A percentile compares a stretch with the other conserved stretches of the same genome.
phyloP scores from a whole-genome alignment of 2,113 vertebrate genomes.

The Albula goreensis region DNA sequence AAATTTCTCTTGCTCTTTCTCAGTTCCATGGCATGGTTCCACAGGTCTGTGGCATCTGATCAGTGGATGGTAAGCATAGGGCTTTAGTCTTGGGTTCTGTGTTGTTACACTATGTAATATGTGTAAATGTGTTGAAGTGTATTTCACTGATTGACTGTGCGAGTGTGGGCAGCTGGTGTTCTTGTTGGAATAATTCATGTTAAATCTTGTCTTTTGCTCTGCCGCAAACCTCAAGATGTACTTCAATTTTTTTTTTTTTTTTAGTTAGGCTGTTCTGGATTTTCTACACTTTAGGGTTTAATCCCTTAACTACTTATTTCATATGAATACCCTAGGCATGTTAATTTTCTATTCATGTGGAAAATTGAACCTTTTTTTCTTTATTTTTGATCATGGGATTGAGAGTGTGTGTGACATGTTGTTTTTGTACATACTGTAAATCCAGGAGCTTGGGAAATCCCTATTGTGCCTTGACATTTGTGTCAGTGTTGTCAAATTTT shows the following conservation, averaged over 20 bases:
- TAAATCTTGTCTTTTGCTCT: neutral
- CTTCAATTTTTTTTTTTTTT: too few relatives aligned
- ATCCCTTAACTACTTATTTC: too few relatives aligned
- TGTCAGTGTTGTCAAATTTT: neutral
- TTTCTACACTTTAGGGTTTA: too few relatives aligned
- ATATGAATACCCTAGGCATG: neutral
- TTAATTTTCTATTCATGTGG: neutral
- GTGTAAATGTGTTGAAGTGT: neutral
- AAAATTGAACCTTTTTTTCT: neutral
- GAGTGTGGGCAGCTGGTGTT: neutral
- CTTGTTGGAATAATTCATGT: neutral
- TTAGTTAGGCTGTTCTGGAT: too few relatives aligned
- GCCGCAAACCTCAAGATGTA: too few relatives aligned
- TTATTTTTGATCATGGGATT: neutral
- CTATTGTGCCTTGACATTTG: neutral
- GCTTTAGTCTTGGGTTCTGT: neutral
- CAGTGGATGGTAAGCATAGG: neutral
- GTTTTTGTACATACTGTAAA: neutral
- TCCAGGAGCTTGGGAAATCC: neutral
- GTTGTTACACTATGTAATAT: neutral
- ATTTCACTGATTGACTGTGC: neutral
- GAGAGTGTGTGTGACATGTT: neutral
- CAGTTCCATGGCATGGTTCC: neutral
- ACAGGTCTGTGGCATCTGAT: neutral
- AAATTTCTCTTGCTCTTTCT: neutral